phyloP scores from a whole-genome alignment of 2,888 invertebrate genomes.

The Hipparchia sbordonii region DNA sequence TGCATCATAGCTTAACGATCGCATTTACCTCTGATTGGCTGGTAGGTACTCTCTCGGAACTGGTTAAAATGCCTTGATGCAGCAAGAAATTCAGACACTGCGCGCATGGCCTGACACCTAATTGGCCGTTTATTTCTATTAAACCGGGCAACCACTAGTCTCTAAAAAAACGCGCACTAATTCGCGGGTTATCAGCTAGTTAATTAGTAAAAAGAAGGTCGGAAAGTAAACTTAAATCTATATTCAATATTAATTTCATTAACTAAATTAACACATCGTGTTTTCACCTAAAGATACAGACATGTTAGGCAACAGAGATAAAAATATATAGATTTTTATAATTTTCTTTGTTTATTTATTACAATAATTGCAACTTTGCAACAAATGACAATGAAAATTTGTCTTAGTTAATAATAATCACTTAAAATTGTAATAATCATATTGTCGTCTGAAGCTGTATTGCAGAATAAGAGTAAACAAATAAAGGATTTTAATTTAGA shows the following conservation, averaged over 20 bases:
- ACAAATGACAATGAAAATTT: slow-evolving; percentile 41
- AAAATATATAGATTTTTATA: slow-evolving; percentile 16
- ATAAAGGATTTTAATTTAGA: slow-evolving; percentile 35
- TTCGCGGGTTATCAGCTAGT: too few relatives aligned
- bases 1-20: too few relatives aligned
- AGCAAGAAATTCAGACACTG: too few relatives aligned
- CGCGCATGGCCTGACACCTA: too few relatives aligned
- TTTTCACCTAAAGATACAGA: not conserved
- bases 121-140: too few relatives aligned
- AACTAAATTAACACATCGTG: not conserved
- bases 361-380: slow-evolving; percentile 40
- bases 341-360: slow-evolving; percentile 40
- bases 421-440: slow-evolving; percentile 40
- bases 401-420: slow-evolving; percentile 40
- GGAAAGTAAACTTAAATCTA: not conserved
- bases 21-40: too few relatives aligned
- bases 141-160: too few relatives aligned
- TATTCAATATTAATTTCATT: not conserved
- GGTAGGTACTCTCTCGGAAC: too few relatives aligned
- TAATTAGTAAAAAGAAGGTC: too few relatives aligned
- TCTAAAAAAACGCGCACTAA: too few relatives aligned
- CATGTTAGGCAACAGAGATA: not conserved
- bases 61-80: too few relatives aligned
- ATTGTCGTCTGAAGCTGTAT: slow-evolving; percentile 44
- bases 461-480: slow-evolving; percentile 37